Evolutionary conservation across 1,140 invertebrate genomes (phyloP).

Genomic region (Andricus grossulariae): DNA sequence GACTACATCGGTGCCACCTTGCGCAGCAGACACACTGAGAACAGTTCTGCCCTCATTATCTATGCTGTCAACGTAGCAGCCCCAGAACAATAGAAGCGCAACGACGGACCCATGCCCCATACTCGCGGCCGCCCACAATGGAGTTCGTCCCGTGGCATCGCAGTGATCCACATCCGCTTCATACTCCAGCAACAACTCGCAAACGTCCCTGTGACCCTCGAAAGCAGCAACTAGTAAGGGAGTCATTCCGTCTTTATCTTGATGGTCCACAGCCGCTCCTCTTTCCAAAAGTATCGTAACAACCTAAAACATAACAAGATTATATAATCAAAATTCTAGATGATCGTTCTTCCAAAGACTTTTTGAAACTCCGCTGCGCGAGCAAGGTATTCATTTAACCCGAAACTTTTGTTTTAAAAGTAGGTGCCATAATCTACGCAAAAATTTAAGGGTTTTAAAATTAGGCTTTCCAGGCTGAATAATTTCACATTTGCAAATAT

Average conservation of each 20-base stretch:
- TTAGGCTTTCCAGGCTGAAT: no score
- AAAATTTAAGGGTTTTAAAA: no score
- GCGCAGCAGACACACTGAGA: slow-evolving; percentile 89
- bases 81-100: slow-evolving; percentile 89
- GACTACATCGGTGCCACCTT: slow-evolving; percentile 90
- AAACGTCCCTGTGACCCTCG: slow-evolving; percentile 92
- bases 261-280: slow-evolving; percentile 91
- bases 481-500: no score
- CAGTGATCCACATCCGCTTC: slow-evolving; percentile 91
- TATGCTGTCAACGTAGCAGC: slow-evolving; percentile 92
- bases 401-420: background rate
- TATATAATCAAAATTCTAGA: background rate
- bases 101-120: slow-evolving; percentile 91
- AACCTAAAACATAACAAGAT: slow-evolving; percentile 70
- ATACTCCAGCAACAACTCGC: slow-evolving; percentile 89
- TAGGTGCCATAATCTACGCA: no score
- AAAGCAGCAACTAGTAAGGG: slow-evolving; percentile 95
- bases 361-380: background rate
- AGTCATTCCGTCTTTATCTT: slow-evolving; percentile 95
- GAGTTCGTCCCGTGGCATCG: slow-evolving; percentile 86
- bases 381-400: background rate
- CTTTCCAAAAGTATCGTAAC: slow-evolving; percentile 87
- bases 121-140: slow-evolving; percentile 89
- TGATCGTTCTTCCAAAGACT: background rate
- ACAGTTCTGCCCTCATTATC: slow-evolving; percentile 94